Base-by-base conservation (phyloP, 2,888 invertebrate genomes). In the Andrena camellia region DNA sequence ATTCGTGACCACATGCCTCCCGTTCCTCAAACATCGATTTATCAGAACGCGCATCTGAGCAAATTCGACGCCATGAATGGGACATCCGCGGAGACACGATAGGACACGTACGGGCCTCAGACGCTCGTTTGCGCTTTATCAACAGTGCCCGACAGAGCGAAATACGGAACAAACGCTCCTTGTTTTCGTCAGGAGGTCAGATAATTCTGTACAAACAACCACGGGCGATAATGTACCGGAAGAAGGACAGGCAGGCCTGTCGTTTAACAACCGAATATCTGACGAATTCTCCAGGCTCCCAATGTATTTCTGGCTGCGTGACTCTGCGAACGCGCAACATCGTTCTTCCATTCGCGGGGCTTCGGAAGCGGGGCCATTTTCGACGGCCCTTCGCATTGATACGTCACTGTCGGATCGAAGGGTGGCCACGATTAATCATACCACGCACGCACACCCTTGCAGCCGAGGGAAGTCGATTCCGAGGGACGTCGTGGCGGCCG, bases 381-480 rank as follows among this genome's bases (percentile, higher is more conserved):
- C 17, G 31, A 31, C 26, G 35, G 23, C 29, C 66, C 35, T 29
- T 20, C 42, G 2, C 13, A 54, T 48, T 54, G 77, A 76, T 84
- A 81, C 66, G 62, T 29, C 50, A 52, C 33, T 26, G 78, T 59
- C 17, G 26, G 42, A 26, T 52, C 35, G 70, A 50, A 71, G 76
- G 64, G 78, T 26, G 68, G 26, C 29, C 72, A 54, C 81, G 54
- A 88, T 88, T 88, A 88, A 88, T 88, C 86, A 82, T 83, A 64
- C 71, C 64, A 10, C 48, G 59, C 54, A 60, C 67, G 67, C 77
- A 75, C 69, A 79, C 60, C 81, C 83, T 70, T 62, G 67, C 23
- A 64, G 42, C 71, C 60, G 60, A 72, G 75, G 77, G 68, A 81
- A 74, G 85, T 74, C 76, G 67, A 59, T 74, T 67, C 8, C 63